phyloP scores from a whole-genome alignment of 1,140 invertebrate species.

The Babylonia areolata region DNA sequence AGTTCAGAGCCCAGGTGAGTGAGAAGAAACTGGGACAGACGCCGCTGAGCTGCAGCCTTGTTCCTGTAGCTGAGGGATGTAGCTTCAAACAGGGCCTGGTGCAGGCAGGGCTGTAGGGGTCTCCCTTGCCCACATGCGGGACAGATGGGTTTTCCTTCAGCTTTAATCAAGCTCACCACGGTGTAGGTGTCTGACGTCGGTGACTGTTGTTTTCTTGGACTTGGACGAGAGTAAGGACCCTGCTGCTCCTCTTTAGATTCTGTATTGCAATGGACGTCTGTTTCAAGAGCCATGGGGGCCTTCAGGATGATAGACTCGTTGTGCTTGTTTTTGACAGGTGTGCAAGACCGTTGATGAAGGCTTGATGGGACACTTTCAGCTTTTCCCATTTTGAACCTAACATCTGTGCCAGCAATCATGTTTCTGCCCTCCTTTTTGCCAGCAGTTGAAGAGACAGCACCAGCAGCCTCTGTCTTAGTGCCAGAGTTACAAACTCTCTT shows the following conservation, averaged over 20 bases:
- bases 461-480: too few species aligned
- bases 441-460: too few species aligned
- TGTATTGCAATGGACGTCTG: background rate
- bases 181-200: slow-evolving; percentile 1
- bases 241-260: background rate
- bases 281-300: too few species aligned
- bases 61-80: background rate
- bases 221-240: background rate
- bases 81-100: slow-evolving; percentile 2
- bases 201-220: background rate
- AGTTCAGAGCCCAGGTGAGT: slow-evolving; percentile 23
- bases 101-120: background rate
- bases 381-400: too few species aligned
- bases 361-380: too few species aligned
- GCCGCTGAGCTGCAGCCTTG: background rate
- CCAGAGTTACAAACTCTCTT: too few species aligned
- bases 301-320: too few species aligned
- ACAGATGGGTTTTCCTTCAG: background rate
- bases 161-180: background rate
- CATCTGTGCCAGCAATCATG: too few species aligned
- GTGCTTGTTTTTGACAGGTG: too few species aligned
- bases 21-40: slow-evolving; percentile 11
- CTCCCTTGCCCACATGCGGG: background rate
- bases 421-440: too few species aligned
- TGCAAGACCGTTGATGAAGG: too few species aligned